Evolutionary conservation across 2,888 invertebrate species (phyloP), one percentile per base, ranked within the genome.

Genomic region (Germaria angustata): DNA sequence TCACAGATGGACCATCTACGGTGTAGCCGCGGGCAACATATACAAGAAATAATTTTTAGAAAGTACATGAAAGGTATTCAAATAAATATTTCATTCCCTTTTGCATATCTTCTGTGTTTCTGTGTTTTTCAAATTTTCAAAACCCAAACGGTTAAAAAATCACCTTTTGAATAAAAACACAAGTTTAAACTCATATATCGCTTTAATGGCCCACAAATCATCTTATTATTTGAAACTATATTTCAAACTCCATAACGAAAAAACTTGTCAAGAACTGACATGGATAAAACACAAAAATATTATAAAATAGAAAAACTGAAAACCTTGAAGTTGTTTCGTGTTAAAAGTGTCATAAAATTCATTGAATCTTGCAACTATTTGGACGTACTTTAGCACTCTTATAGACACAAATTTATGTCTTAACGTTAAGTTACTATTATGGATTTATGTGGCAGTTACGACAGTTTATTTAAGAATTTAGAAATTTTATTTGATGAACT

Each of bases 261-360:
- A 61, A 69, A 69, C 61, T 63, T 41, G 41, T 17, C 24, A 17
- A 20, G 36, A 75, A 66, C 13, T 7, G 9, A 9, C 32, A 22
- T 13, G 3, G 15, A 24, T 59, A 66, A 28, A 28, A 28, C 28
- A 28, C 28, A 28, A 28, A 28, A 28, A 28, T 28, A 6, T 28
- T 49, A 41, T 24, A 32, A 15, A 53, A 17, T 13, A 22, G 55
- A 36, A 76, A 57, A 59, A 65, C 28, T 44, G 44, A 39, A 72
- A 68, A 68, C 63, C 68, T 63, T 68, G 61, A 80, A 61, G 46
- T 63, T 41, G 46, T 73, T 68, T 75, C 80, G 51, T 68, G 68
- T 61, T 63, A 55, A 68, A 80, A 73, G 61, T 73, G 73, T 80
- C 68, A 80, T 73, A 80, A 73, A 80, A 68, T 34, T 46, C 63